These are phyloP conservation scores for Helicolenus hilgendorfi DNA, from an alignment of 2,797 vertebrate species.

Conservation along the genomic window DNA sequence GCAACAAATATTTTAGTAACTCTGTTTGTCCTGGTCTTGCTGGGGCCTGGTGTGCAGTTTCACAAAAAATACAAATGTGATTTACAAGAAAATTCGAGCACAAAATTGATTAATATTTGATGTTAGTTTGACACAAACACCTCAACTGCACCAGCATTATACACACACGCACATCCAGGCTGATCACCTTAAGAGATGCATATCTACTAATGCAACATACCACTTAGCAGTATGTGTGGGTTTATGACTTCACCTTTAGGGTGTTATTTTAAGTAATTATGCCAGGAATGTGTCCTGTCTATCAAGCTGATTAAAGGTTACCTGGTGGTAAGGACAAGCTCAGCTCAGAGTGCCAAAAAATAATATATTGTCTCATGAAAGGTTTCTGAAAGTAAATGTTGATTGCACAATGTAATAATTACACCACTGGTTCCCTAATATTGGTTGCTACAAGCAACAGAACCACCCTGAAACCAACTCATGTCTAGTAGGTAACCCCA, in stretches of 20 bases:
- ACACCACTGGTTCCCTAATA: not conserved
- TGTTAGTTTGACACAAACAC: not conserved
- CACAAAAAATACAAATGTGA: not conserved
- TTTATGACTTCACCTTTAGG: not conserved
- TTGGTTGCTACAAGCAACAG: no score
- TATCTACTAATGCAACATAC: not conserved
- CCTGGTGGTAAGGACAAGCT: not conserved
- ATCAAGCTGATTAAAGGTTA: not conserved
- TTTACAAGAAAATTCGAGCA: not conserved
- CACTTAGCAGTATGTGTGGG: not conserved
- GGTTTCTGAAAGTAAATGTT: not conserved
- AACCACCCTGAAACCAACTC: no score
- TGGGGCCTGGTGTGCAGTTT: not conserved
- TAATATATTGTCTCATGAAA: not conserved
- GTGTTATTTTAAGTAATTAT: not conserved
- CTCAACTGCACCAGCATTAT: not conserved
- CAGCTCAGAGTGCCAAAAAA: not conserved
- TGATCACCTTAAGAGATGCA: not conserved
- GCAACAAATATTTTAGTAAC: not conserved
- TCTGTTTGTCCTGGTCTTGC: not conserved
- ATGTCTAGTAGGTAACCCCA: no score
- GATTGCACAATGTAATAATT: not conserved
- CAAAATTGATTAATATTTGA: not conserved
- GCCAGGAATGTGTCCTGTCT: conserved; percentile 8
- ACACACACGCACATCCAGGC: not conserved